Evolutionary conservation across 2,113 vertebrate species (phyloP).

Genomic region (Lycaon pictus): DNA sequence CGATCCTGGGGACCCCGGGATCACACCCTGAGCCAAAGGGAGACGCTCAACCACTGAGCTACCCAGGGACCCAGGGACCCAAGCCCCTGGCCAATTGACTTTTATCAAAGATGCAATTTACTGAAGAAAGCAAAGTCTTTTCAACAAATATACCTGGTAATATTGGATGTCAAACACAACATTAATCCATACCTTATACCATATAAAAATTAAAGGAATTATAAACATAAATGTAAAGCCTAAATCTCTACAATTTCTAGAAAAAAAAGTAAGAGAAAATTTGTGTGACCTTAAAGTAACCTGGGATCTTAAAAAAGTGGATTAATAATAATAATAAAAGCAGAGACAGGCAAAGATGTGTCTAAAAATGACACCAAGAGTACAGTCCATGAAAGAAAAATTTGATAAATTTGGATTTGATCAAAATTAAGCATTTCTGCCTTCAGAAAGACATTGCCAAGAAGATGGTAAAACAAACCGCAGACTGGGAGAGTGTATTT

Average conservation of each 20-base stretch:
- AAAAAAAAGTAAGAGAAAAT: background rate
- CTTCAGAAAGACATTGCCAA: conserved; percentile 9
- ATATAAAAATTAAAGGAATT: conserved; percentile 2
- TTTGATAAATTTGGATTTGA: background rate
- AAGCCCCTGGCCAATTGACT: background rate
- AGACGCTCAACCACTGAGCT: too few species aligned
- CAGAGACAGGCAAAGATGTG: background rate
- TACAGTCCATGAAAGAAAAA: conserved; percentile 2
- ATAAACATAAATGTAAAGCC: background rate
- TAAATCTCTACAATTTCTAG: conserved; percentile 1
- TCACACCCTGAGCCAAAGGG: too few species aligned
- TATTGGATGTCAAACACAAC: background rate
- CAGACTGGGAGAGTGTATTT: background rate
- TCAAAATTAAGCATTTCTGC: conserved; percentile 3
- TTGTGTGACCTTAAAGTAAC: conserved; percentile 26
- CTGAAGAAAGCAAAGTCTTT: conserved; percentile 15
- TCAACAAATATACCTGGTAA: conserved; percentile 35
- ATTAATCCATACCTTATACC: background rate
- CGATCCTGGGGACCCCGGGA: too few species aligned
- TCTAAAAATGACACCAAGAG: background rate
- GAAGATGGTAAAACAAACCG: background rate
- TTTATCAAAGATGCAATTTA: conserved; percentile 17
- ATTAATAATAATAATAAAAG: background rate
- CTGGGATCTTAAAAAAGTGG: background rate
- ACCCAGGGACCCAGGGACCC: too few species aligned